A percentile compares a stretch with the other conserved stretches of the same genome.
These are phyloP conservation scores for Apogon talboti DNA, from an alignment of 2,797 vertebrate genomes.

Conservation along the genomic window DNA sequence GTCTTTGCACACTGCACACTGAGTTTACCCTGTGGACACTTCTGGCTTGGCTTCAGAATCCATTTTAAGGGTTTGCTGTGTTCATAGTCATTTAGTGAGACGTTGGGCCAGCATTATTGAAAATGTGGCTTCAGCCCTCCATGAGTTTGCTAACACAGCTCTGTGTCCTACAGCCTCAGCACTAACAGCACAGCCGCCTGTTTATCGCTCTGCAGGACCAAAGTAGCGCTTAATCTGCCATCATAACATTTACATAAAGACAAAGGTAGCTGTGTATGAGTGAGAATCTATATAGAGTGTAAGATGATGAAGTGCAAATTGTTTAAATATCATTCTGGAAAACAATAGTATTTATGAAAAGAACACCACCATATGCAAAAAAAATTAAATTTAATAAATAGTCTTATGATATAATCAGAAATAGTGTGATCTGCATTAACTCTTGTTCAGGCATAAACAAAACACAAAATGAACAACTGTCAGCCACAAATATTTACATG, in stretches of 20 bases:
- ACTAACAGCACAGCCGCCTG: conserved; percentile 29
- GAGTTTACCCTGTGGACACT: conserved; percentile 35
- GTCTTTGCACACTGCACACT: conserved; percentile 1
- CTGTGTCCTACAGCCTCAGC: conserved; percentile 51
- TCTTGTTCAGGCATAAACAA: no score
- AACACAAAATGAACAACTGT: no score
- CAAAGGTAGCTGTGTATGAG: conserved; percentile 11
- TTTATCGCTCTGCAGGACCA: conserved; percentile 36
- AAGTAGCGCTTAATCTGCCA: conserved; percentile 10
- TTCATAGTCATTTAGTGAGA: conserved; percentile 50
- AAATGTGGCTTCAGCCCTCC: conserved; percentile 38
- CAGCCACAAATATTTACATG: no score
- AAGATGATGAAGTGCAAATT: no score
- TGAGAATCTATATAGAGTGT: background rate
- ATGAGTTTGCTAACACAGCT: conserved; percentile 65
- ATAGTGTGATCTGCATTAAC: no score
- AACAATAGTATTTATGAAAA: no score
- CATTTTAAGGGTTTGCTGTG: conserved; percentile 53
- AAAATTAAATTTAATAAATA: no score
- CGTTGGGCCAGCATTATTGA: conserved; percentile 51
- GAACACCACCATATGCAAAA: no score
- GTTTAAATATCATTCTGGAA: no score
- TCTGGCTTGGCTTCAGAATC: conserved; percentile 59
- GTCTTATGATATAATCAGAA: no score
- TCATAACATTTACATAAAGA: conserved; percentile 15